Base-by-base conservation (phyloP, 2,888 invertebrate genomes). In the Melinaea menophilus region DNA sequence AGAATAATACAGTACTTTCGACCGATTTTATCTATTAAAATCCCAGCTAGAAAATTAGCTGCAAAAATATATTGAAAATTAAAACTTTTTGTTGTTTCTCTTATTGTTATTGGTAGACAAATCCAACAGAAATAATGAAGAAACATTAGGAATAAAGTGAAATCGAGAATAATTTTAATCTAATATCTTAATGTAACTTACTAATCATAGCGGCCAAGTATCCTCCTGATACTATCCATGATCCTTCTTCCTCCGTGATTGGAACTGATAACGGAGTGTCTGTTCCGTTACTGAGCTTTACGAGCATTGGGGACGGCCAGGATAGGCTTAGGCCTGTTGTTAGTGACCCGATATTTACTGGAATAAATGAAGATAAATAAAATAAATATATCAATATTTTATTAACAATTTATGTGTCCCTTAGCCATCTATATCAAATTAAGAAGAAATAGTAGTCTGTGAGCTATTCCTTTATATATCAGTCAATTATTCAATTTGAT, bases 231-330 rank as follows among this genome's bases (percentile, higher is more conserved):
- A 82, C 80, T 0, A 83, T 73, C 83, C 68, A 72, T 13, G 68
- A 68, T 58, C 86, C 85, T 69, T 93, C 90, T 4, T 88, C 85
- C 0, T 75, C 64, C 0, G 79, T 80, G 13, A 92, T 81, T 0
- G 80, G 72, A 2, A 81, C 35, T 2, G 72, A 65, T 48, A 88
- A 58, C 0, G 83, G 81, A 0, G 80, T 75, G 54, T 80, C 73
- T 1, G 72, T 72, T 1, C 55, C 68, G 61, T 82, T 74, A 1
- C 72, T 66, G 0, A 86, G 69, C 69, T 84, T 85, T 65, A 85
- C 82, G 54, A 86, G 69, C 64, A 85, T 79, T 0, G 86, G 85
- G 0, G 85, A 85, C 0, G 82, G 73, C 86, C 86, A 86, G 0
- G 75, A 74, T 3, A 81, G 4, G 2, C 79, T 79, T 56, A 85